These are phyloP conservation scores for Colinus virginianus DNA, from an alignment of 2,113 vertebrate species.

Conservation along the genomic window DNA sequence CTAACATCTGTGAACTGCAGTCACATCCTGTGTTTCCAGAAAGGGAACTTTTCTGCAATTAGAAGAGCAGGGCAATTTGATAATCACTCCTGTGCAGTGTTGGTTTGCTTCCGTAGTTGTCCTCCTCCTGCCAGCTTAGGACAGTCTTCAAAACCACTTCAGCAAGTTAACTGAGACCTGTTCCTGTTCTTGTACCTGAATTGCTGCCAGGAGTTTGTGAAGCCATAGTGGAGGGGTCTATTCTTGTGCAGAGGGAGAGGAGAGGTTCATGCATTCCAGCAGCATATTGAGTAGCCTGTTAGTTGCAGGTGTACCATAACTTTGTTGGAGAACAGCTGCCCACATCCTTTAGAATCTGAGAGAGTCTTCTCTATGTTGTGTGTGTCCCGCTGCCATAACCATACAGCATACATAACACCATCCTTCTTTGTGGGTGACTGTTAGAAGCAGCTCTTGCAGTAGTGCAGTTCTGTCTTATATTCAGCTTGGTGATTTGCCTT, in stretches of 20 bases:
- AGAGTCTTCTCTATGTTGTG: not conserved
- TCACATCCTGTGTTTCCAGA: not conserved
- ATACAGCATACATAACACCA: not conserved
- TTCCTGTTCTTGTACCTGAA: not conserved
- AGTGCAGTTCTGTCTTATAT: not conserved
- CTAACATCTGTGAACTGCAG: not conserved
- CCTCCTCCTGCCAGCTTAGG: not conserved
- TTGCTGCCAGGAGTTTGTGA: not conserved
- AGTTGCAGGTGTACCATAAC: not conserved
- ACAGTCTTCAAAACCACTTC: not conserved
- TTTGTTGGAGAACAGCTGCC: not conserved
- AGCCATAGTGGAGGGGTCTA: not conserved
- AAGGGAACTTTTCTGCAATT: not conserved
- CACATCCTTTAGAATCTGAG: not conserved
- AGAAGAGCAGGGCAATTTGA: not conserved
- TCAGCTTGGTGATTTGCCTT: not conserved
- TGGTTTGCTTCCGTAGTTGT: not conserved
- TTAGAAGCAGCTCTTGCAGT: not conserved
- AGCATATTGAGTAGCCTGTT: not conserved
- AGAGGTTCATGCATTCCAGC: not conserved
- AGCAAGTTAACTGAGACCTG: not conserved
- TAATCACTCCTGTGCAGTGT: not conserved
- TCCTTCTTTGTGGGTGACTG: not conserved
- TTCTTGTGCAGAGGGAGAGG: not conserved
- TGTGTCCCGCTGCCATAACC: not conserved